Evolutionary conservation across 1,140 invertebrate species (phyloP).

Genomic region (Homarus americanus): DNA sequence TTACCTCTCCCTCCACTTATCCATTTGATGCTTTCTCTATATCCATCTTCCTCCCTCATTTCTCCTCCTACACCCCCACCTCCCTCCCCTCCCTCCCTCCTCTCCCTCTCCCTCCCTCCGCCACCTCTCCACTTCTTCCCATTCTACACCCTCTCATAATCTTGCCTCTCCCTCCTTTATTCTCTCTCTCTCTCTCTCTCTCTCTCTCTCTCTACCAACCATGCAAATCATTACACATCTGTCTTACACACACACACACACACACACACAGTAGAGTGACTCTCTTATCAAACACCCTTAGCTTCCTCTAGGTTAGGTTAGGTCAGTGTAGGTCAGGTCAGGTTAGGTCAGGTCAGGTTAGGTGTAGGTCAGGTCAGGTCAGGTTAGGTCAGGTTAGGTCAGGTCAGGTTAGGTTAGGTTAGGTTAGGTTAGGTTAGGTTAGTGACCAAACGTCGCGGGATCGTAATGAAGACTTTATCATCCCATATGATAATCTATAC

Average conservation of each 20-base stretch:
- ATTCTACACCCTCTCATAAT: background rate
- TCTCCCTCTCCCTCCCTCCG: background rate
- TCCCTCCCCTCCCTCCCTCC: background rate
- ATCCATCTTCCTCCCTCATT: background rate
- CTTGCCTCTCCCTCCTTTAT: background rate
- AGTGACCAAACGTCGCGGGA: no score
- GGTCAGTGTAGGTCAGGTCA: no score
- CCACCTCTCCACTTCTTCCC: background rate
- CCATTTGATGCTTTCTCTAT: background rate
- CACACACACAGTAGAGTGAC: no score
- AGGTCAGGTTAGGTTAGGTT: no score
- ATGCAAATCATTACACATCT: background rate
- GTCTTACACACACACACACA: background rate
- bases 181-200: background rate
- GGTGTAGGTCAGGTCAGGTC: no score
- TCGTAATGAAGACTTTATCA: no score
- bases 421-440: no score
- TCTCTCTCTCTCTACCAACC: conserved; percentile 28
- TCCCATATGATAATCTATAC: no score
- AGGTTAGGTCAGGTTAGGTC: no score
- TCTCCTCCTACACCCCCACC: background rate
- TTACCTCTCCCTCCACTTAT: background rate
- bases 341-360: no score
- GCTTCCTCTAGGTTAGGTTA: no score
- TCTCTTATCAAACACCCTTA: no score